phyloP scores from a whole-genome alignment of 2,113 vertebrate genomes.

The Gymnarchus niloticus region DNA sequence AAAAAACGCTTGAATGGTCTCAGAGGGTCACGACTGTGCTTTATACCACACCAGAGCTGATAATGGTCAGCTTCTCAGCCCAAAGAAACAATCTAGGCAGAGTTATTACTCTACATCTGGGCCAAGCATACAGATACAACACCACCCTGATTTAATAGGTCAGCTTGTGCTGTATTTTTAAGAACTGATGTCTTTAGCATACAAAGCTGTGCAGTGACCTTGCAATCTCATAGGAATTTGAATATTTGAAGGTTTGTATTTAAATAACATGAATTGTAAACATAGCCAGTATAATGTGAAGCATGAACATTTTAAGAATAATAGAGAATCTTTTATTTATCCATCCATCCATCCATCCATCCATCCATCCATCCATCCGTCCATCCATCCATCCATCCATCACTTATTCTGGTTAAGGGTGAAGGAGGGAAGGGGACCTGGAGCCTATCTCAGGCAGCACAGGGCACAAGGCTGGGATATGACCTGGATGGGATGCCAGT shows the following conservation, averaged over 20 bases:
- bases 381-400: no score
- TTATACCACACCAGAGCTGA: slow-evolving; percentile 39
- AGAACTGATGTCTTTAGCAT: neutral
- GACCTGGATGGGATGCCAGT: no score
- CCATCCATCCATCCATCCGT: no score
- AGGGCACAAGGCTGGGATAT: no score
- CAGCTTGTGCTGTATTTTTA: neutral
- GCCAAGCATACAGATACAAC: slow-evolving; percentile 25
- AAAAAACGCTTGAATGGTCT: slow-evolving; percentile 28
- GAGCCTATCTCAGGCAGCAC: no score
- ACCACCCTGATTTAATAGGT: slow-evolving; percentile 21
- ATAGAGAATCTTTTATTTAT: no score
- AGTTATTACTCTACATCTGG: slow-evolving; percentile 48
- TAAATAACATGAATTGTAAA: no score
- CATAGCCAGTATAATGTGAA: neutral
- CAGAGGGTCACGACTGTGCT: slow-evolving; percentile 36
- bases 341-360: no score
- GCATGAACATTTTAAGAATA: neutral
- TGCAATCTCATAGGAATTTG: neutral
- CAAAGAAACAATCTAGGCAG: slow-evolving; percentile 45
- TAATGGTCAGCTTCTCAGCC: slow-evolving; percentile 38
- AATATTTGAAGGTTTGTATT: no score
- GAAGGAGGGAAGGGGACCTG: no score
- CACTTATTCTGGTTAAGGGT: no score
- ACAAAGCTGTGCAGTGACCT: neutral